A percentile compares a stretch with the other conserved stretches of the same genome.
phyloP scores from a whole-genome alignment of 2,888 invertebrate species.

The Apoda limacodes region DNA sequence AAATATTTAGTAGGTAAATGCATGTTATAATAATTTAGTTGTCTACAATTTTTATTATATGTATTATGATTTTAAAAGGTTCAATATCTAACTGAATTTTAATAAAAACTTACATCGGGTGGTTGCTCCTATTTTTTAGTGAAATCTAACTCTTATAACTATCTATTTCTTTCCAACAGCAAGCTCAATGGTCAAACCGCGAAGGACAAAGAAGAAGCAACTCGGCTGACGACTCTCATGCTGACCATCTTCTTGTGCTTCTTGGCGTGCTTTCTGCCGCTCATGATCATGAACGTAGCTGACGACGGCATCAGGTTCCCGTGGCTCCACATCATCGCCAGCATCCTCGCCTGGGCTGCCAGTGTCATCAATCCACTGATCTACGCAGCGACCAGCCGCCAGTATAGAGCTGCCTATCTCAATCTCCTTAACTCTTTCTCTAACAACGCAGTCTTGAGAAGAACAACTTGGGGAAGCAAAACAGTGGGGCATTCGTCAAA shows the following conservation, averaged over 20 bases:
- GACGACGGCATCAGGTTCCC: conserved; percentile 81
- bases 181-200: conserved; percentile 61
- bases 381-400: conserved; percentile 89
- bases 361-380: conserved; percentile 91
- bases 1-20: no score
- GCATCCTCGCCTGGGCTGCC: conserved; percentile 90
- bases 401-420: conserved; percentile 76
- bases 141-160: conserved; percentile 1
- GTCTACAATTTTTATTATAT: no score
- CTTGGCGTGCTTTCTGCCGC: conserved; percentile 85
- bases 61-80: no score
- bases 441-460: conserved; percentile 40
- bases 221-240: conserved; percentile 87
- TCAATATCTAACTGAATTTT: neutral
- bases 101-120: neutral
- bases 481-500: conserved; percentile 60
- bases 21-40: no score
- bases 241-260: conserved; percentile 89
- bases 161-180: no score
- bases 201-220: conserved; percentile 75
- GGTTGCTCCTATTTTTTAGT: neutral
- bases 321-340: conserved; percentile 84
- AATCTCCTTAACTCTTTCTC: conserved; percentile 61
- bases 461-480: conserved; percentile 58
- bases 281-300: conserved; percentile 89